Evolutionary conservation across 2,888 invertebrate species (phyloP).

Genomic region (Noctua comes): DNA sequence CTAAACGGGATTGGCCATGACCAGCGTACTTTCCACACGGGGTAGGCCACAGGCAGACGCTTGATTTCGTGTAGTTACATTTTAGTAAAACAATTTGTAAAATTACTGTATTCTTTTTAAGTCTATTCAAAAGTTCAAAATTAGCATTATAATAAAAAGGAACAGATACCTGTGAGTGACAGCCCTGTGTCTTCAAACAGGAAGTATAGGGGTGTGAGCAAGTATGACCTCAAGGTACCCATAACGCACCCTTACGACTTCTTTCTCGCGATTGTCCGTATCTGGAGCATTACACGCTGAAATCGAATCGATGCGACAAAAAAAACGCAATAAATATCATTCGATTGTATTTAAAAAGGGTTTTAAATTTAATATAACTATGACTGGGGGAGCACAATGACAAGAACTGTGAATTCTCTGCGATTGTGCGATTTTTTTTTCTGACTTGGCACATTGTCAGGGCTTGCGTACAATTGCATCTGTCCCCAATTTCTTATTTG

Average conservation of each 20-base stretch:
- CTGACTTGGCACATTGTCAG: constrained; percentile 67
- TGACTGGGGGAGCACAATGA: constrained; percentile 82
- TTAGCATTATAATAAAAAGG: neutral
- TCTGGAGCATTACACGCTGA: constrained; percentile 86
- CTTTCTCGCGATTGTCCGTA: constrained; percentile 79
- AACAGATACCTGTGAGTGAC: constrained; percentile 60
- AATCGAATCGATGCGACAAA: constrained; percentile 78
- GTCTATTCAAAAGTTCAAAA: neutral
- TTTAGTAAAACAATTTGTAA: neutral
- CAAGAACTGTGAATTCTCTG: constrained; percentile 79
- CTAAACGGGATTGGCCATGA: neutral
- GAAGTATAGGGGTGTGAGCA: constrained; percentile 89
- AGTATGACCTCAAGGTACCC: constrained; percentile 90
- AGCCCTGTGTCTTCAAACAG: constrained; percentile 82
- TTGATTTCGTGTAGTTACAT: neutral
- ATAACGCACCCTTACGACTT: constrained; percentile 81
- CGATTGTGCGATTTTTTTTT: constrained; percentile 69
- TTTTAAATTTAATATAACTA: constrained; percentile 87
- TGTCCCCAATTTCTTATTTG: constrained; percentile 73
- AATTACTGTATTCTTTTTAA: neutral
- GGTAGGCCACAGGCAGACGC: neutral
- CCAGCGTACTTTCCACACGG: neutral
- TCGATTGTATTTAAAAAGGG: constrained; percentile 88
- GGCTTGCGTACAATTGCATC: constrained; percentile 66
- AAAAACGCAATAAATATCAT: constrained; percentile 90